Conservation (phyloP, 1,140 invertebrate genomes). For the Scaptomyza hsui region DNA sequence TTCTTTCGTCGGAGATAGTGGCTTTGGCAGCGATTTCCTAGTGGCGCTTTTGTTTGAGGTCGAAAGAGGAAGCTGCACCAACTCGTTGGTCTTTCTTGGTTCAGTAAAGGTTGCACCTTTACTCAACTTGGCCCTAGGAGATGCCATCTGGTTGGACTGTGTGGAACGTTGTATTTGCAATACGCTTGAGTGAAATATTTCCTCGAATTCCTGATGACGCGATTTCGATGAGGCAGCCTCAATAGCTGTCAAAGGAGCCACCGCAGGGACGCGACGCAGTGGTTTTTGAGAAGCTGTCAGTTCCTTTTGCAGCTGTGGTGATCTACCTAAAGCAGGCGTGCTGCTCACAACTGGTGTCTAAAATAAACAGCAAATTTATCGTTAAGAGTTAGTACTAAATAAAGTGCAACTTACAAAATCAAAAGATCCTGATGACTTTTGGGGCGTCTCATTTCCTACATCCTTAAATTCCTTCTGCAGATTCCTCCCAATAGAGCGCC, state of each 20-base stretch:
- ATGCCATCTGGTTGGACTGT: neutral
- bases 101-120: neutral
- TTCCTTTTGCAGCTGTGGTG: neutral
- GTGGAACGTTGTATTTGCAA: no score
- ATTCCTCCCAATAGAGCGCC: constrained; percentile 31
- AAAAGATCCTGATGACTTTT: neutral
- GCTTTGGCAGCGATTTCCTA: neutral
- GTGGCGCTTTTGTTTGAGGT: no score
- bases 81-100: neutral
- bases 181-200: no score
- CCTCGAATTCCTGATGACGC: no score
- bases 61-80: neutral
- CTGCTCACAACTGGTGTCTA: constrained; percentile 45
- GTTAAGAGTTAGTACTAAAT: neutral
- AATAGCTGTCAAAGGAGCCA: neutral
- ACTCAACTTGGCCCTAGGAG: neutral
- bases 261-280: neutral
- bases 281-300: neutral
- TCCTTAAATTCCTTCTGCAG: neutral
- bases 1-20: neutral
- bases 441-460: neutral
- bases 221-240: no score
- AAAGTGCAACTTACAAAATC: constrained; percentile 38
- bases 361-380: neutral
- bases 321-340: constrained; percentile 29